Evolutionary conservation across 2,113 vertebrate species (phyloP).

Genomic region (Sylvilagus bachmani): DNA sequence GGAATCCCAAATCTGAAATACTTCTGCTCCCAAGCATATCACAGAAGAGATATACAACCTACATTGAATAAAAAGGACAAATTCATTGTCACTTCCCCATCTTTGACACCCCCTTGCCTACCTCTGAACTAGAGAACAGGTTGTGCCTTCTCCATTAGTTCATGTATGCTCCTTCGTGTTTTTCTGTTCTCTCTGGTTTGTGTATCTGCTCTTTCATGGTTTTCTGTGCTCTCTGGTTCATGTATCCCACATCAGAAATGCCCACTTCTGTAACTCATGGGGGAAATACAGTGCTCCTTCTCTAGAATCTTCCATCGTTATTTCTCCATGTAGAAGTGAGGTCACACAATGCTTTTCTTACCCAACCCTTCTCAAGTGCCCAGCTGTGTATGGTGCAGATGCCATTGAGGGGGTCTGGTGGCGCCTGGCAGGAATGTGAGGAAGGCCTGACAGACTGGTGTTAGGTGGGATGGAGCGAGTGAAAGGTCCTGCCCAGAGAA

Average conservation of each 20-base stretch:
- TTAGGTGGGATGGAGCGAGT: not conserved
- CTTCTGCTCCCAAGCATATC: too few relatives aligned
- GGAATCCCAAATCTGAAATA: too few relatives aligned
- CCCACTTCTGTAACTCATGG: not conserved
- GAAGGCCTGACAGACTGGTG: not conserved
- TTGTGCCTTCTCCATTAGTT: not conserved
- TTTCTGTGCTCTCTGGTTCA: not conserved
- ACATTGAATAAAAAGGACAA: not conserved
- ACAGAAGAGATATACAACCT: too few relatives aligned
- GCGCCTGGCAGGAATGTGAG: not conserved
- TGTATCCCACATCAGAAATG: not conserved
- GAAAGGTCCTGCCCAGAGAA: not conserved
- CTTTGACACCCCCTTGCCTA: not conserved
- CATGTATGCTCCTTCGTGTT: not conserved
- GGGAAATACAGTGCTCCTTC: not conserved
- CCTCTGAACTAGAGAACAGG: not conserved
- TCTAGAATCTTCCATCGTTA: too few relatives aligned
- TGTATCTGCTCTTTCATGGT: not conserved
- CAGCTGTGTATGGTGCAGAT: fast-evolving
- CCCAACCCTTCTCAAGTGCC: not conserved
- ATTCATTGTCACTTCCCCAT: not conserved
- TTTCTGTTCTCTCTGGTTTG: not conserved
- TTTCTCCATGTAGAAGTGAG: too few relatives aligned
- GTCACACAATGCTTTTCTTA: too few relatives aligned
- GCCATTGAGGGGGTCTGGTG: not conserved